These are phyloP conservation scores for Pipistrellus pipistrellus DNA, from an alignment of 2,797 vertebrate genomes.

Conservation along the genomic window DNA sequence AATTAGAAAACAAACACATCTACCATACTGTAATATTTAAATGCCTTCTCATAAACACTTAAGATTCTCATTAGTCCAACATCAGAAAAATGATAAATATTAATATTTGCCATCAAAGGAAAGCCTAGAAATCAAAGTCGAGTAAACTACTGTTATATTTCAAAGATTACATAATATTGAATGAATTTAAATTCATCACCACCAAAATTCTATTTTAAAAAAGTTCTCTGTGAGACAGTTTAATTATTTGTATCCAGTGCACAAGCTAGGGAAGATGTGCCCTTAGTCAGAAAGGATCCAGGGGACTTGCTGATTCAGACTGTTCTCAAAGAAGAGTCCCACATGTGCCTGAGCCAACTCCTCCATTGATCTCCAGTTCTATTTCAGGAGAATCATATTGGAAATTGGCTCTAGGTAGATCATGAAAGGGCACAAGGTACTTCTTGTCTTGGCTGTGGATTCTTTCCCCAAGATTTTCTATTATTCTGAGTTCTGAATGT, in stretches of 20 bases:
- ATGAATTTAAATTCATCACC: slow-evolving; percentile 78
- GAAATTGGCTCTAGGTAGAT: background rate
- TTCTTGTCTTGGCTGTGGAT: background rate
- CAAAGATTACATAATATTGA: slow-evolving; percentile 81
- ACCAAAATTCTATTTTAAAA: slow-evolving; percentile 65
- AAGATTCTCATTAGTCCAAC: slow-evolving; percentile 88
- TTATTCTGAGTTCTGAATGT: background rate
- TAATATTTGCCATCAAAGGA: slow-evolving; percentile 90
- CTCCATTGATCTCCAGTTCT: slow-evolving; percentile 34
- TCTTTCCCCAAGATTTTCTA: background rate
- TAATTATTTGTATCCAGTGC: slow-evolving; percentile 77
- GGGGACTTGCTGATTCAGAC: slow-evolving; percentile 27
- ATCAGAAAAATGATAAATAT: slow-evolving; percentile 90
- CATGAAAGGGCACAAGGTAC: background rate
- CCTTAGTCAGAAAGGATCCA: slow-evolving; percentile 59
- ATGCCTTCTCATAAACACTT: slow-evolving; percentile 82
- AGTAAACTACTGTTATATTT: slow-evolving; percentile 87
- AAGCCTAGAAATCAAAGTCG: slow-evolving; percentile 87
- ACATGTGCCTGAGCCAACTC: background rate
- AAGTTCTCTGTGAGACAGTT: slow-evolving; percentile 38
- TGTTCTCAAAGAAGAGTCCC: slow-evolving; percentile 45
- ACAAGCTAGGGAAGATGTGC: slow-evolving; percentile 50
- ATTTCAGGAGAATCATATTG: slow-evolving; percentile 13
- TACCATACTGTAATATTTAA: slow-evolving; percentile 85
- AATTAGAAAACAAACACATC: slow-evolving; percentile 79